Evolutionary conservation across 2,888 invertebrate species (phyloP).

Genomic region (Lysandra coridon): DNA sequence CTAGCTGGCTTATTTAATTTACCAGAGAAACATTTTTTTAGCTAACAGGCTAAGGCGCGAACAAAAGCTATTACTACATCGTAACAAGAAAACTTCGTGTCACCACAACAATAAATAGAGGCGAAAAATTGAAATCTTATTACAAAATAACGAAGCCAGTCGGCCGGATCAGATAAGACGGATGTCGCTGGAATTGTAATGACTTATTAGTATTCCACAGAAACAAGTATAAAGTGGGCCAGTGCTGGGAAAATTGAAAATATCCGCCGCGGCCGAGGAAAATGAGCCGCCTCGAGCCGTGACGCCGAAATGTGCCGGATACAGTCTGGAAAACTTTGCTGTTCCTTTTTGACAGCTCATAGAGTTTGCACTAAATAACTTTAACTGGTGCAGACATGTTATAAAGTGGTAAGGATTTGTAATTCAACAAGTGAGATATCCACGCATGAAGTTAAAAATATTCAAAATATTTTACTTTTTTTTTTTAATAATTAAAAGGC

Average conservation of each 20-base stretch:
- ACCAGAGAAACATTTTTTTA: not conserved
- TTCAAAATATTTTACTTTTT: no score
- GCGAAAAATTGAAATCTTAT: constrained; percentile 21
- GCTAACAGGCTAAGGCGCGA: not conserved
- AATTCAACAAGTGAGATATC: not conserved
- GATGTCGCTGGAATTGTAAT: constrained; percentile 69
- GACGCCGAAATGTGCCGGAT: not conserved
- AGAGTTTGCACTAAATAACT: not conserved
- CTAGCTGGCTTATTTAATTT: no score
- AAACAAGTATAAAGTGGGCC: constrained; percentile 76
- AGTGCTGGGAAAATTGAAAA: constrained; percentile 77
- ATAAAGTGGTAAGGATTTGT: not conserved
- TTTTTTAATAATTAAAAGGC: no score
- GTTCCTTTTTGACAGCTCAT: not conserved
- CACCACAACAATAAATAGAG: not conserved
- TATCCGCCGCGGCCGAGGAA: constrained; percentile 76
- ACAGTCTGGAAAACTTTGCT: not conserved
- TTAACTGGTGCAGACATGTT: not conserved
- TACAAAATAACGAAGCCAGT: not conserved
- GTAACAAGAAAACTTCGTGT: constrained; percentile 15
- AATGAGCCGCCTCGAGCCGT: constrained; percentile 55
- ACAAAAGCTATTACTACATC: not conserved
- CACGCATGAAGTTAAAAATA: not conserved
- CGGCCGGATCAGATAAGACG: constrained; percentile 39
- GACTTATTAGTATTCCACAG: constrained; percentile 73